Evolutionary conservation across 2,888 invertebrate species (phyloP), one percentile per base, ranked within the genome.

Genomic region (Endomychus coccineus): DNA sequence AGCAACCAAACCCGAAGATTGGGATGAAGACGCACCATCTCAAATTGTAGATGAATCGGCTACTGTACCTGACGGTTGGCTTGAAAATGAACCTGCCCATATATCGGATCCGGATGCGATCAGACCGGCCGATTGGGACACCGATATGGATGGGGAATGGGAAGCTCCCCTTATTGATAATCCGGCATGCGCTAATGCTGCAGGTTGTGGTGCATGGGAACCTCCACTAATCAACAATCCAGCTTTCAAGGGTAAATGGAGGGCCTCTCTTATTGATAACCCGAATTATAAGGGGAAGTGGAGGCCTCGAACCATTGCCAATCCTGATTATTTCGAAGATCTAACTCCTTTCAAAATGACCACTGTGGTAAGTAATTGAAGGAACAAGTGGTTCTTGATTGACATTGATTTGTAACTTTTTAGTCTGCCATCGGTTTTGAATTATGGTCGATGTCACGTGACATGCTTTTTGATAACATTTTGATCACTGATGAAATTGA

Each of bases 91-190:
- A 64, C 80, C 84, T 0, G 78, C 83, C 33, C 83, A 84, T 69
- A 76, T 87, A 36, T 78, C 90, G 1, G 96, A 98, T 69, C 83
- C 89, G 0, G 77, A 77, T 28, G 89, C 95, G 0, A 69, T 71
- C 35, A 91, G 89, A 66, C 97, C 97, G 0, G 78, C 75, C 0
- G 97, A 98, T 66, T 98, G 97, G 95, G 97, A 98, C 65, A 78
- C 83, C 11, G 95, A 96, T 48, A 97, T 97, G 84, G 98, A 98
- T 68, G 98, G 98, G 1, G 86, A 87, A 59, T 99, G 97, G 97
- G 97, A 97, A 66, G 82, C 97, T 3, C 91, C 96, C 0, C 71
- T 89, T 36, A 78, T 96, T 16, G 83, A 84, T 54, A 98, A 98
- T 71, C 91, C 95, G 0, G 71, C 71, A 3, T 97, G 96, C 59